Percentiles rank a stretch among this genome's conserved stretches.
Evolutionary conservation across 2,797 vertebrate genomes (phyloP).

Genomic region (Gymnothorax reevesii): DNA sequence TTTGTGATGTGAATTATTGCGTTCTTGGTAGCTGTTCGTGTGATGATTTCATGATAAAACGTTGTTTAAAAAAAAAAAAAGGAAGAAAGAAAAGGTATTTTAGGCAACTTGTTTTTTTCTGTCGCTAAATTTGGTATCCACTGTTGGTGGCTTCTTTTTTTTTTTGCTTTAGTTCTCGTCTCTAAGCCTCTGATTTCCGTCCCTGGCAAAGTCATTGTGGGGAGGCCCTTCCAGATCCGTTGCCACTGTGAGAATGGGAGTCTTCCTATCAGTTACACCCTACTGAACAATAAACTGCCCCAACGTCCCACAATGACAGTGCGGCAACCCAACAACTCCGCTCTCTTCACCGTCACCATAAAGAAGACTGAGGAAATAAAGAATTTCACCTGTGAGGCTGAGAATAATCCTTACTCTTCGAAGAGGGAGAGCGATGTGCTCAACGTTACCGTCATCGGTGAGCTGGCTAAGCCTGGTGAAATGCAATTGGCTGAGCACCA

Average conservation of each 20-base stretch:
- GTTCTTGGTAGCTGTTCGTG: not conserved
- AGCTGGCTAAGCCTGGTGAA: slow-evolving; percentile 1
- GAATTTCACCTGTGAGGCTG: slow-evolving; percentile 59
- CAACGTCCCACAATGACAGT: not conserved
- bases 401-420: slow-evolving; percentile 41
- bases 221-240: slow-evolving; percentile 48
- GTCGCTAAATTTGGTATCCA: slow-evolving; percentile 25
- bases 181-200: slow-evolving; percentile 57
- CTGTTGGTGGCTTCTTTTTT: not conserved
- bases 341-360: slow-evolving; percentile 54
- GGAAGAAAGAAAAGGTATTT: not conserved
- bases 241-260: slow-evolving; percentile 65
- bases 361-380: slow-evolving; percentile 35
- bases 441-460: slow-evolving; percentile 58
- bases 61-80: not conserved
- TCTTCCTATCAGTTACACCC: slow-evolving; percentile 69
- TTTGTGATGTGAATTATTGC: not conserved
- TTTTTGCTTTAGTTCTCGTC: slow-evolving; percentile 44
- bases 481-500: not conserved
- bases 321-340: not conserved
- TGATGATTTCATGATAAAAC: not conserved
- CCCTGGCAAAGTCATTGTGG: slow-evolving; percentile 48
- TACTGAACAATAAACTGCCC: not conserved
- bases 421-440: slow-evolving; percentile 40
- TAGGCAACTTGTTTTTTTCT: slow-evolving; percentile 42